phyloP scores from a whole-genome alignment of 64 coral and sea anemone genomes.

The Pocillopora verrucosa region DNA sequence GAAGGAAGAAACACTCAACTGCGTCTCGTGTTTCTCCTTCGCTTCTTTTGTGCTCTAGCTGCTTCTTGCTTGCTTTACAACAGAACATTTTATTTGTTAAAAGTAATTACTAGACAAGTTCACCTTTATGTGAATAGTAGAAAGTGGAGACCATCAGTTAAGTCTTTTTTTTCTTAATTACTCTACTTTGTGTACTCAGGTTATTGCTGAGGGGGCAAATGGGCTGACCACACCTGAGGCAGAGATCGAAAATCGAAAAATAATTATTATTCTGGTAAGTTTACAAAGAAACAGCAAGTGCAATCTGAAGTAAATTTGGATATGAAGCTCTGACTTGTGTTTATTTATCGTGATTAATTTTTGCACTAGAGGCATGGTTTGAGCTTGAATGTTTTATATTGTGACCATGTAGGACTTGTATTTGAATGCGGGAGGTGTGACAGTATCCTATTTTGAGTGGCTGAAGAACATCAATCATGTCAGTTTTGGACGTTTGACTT shows the following conservation, averaged over 20 bases:
- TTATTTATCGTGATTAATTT: not conserved
- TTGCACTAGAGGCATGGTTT: not conserved
- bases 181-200: constrained; percentile 16
- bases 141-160: too few relatives aligned
- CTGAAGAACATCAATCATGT: constrained; percentile 98
- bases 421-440: constrained; percentile 94
- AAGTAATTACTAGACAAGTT: too few relatives aligned
- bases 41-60: too few relatives aligned
- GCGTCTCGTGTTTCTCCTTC: too few relatives aligned
- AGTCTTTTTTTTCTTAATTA: not conserved
- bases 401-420: constrained; percentile 72
- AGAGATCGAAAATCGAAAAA: constrained; percentile 80
- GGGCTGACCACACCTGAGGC: constrained; percentile 93
- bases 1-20: too few relatives aligned
- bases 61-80: too few relatives aligned
- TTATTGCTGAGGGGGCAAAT: constrained; percentile 98
- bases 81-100: too few relatives aligned
- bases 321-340: too few relatives aligned
- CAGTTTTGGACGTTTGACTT: constrained; percentile 88
- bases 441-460: constrained; percentile 98
- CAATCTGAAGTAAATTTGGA: not conserved
- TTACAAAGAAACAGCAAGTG: too few relatives aligned
- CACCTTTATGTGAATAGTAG: too few relatives aligned
- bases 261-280: constrained; percentile 89
- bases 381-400: not conserved